These are phyloP conservation scores for Archips crataeganus DNA, from an alignment of 2,888 invertebrate species.

Conservation along the genomic window DNA sequence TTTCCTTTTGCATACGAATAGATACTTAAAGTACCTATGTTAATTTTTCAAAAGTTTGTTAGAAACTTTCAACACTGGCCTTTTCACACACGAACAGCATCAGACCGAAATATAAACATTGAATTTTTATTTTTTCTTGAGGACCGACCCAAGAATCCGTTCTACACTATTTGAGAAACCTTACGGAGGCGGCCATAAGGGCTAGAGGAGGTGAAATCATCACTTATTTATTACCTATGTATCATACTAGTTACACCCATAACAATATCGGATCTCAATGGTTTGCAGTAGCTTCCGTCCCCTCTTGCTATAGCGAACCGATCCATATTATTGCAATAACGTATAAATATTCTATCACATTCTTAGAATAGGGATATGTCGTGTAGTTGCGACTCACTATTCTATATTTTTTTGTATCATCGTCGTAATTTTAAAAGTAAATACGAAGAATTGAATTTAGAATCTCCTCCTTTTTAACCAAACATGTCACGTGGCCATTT, in stretches of 20 bases:
- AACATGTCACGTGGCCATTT: slow-evolving; percentile 8
- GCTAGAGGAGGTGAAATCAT: slow-evolving; percentile 70
- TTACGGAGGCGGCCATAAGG: slow-evolving; percentile 71
- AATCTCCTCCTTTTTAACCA: slow-evolving; percentile 39
- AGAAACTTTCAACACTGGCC: slow-evolving; percentile 30
- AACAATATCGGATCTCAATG: slow-evolving; percentile 36
- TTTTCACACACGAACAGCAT: slow-evolving; percentile 36
- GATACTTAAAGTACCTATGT: slow-evolving; percentile 9
- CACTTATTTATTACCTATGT: slow-evolving; percentile 58
- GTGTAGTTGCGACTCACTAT: slow-evolving; percentile 34
- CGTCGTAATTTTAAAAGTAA: slow-evolving; percentile 16
- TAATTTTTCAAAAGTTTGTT: slow-evolving; percentile 32
- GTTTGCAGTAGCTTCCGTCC: slow-evolving; percentile 39
- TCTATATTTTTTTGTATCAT: slow-evolving; percentile 27
- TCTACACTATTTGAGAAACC: slow-evolving; percentile 73
- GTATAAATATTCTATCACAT: slow-evolving; percentile 18
- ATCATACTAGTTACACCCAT: slow-evolving; percentile 48
- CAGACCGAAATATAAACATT: slow-evolving; percentile 57
- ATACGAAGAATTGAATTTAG: slow-evolving; percentile 31
- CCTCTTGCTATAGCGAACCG: slow-evolving; percentile 38
- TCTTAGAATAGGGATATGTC: slow-evolving; percentile 27
- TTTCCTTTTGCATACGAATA: slow-evolving; percentile 24
- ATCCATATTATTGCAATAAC: slow-evolving; percentile 33
- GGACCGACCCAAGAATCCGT: slow-evolving; percentile 74
- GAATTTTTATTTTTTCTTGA: slow-evolving; percentile 65